Percentiles rank a stretch among this genome's conserved stretches.
Evolutionary conservation across 2,113 vertebrate genomes (phyloP).

Genomic region (Elephas maximus): DNA sequence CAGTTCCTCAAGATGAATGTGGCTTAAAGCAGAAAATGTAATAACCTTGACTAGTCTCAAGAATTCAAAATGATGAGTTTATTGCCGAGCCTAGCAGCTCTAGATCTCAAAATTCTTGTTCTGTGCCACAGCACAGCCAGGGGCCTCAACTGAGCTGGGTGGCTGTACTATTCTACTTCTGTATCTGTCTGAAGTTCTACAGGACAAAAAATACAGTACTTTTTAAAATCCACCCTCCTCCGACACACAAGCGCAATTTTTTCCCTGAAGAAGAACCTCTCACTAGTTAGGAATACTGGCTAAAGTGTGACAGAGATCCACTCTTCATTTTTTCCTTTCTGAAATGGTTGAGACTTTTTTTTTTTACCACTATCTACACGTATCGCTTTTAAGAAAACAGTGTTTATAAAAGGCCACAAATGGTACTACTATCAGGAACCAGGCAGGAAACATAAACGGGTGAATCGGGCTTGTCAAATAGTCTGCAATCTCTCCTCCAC

Average conservation of each 20-base stretch:
- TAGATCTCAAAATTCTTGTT: background rate
- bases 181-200: background rate
- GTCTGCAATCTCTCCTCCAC: background rate
- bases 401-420: background rate
- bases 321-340: background rate
- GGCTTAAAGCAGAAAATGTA: conserved; percentile 31
- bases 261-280: background rate
- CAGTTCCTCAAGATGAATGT: background rate
- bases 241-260: too few species aligned
- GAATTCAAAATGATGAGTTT: background rate
- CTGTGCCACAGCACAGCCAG: background rate
- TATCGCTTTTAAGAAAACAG: conserved; percentile 9
- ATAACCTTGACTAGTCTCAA: background rate
- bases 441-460: background rate
- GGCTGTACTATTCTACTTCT: background rate
- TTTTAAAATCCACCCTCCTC: background rate
- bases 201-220: background rate
- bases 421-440: background rate
- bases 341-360: background rate
- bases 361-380: background rate
- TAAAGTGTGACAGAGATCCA: background rate
- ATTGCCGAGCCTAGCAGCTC: background rate
- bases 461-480: background rate
- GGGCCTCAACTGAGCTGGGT: background rate
- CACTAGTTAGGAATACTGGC: background rate